phyloP scores from a whole-genome alignment of 2,888 invertebrate species.

The Torymus aiolomorphi region DNA sequence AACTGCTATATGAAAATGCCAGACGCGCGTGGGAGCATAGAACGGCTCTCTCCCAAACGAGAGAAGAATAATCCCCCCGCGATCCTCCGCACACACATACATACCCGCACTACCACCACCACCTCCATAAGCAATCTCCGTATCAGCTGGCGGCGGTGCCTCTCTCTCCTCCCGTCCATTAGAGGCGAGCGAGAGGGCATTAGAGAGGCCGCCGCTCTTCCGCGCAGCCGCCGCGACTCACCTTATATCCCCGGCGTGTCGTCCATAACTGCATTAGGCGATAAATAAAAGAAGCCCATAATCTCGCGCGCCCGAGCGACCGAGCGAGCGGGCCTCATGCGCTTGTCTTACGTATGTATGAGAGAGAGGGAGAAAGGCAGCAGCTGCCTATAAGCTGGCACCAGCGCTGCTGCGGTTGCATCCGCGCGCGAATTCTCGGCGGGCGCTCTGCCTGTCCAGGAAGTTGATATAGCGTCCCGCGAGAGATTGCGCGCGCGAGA shows the following conservation, averaged over 20 bases:
- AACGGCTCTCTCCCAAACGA: conserved; percentile 3
- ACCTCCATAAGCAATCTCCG: conserved; percentile 22
- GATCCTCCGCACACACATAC: neutral
- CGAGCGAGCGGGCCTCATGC: no score
- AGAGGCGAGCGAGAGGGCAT: conserved; percentile 36
- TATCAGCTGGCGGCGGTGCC: conserved; percentile 16
- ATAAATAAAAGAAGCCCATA: conserved; percentile 71
- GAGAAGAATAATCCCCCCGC: conserved; percentile 25
- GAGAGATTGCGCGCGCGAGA: conserved; percentile 61
- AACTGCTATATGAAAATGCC: no score
- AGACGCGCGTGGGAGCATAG: no score
- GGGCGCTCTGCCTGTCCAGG: conserved; percentile 62
- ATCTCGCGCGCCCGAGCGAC: conserved; percentile 58
- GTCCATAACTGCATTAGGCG: conserved; percentile 66
- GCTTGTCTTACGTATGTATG: conserved; percentile 41
- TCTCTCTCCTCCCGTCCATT: conserved; percentile 34
- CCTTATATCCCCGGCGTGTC: conserved; percentile 64
- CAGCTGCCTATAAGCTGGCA: neutral
- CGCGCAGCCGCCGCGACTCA: neutral
- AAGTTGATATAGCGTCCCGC: conserved; percentile 71
- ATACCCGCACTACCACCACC: neutral
- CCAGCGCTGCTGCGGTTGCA: neutral
- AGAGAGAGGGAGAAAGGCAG: neutral
- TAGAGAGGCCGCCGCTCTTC: conserved; percentile 17
- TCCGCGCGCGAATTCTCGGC: conserved; percentile 50